A percentile compares a stretch with the other conserved stretches of the same genome.
Conservation (phyloP, 2,113 vertebrate species). For the Rostratula benghalensis region DNA sequence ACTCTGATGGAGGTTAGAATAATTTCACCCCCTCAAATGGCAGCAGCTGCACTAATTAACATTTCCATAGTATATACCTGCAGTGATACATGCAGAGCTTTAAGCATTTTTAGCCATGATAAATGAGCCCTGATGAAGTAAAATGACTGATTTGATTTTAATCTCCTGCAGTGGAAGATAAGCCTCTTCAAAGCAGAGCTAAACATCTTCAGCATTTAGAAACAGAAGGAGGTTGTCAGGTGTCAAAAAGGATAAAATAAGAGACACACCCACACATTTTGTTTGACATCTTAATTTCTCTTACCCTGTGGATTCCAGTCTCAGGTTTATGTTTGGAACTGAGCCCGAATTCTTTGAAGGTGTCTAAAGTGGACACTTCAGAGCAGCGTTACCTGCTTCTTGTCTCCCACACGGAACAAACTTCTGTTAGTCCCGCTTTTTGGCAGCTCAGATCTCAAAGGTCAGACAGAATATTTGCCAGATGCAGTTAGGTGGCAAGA, state of each 20-base stretch:
- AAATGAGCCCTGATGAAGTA: neutral
- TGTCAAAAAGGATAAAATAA: neutral
- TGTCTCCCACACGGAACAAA: neutral
- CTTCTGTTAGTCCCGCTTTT: neutral
- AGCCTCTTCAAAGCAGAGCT: neutral
- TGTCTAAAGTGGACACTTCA: neutral
- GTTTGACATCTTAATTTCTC: neutral
- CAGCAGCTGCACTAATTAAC: neutral
- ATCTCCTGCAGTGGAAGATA: neutral
- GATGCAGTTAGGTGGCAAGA: neutral
- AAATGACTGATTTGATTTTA: neutral
- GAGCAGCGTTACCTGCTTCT: neutral
- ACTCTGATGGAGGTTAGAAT: neutral
- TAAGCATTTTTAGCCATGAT: neutral
- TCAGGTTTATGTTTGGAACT: neutral
- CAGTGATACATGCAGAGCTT: neutral
- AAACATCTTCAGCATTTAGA: neutral
- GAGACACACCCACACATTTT: fast-evolving
- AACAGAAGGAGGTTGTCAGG: neutral
- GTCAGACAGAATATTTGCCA: neutral
- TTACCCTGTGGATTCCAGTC: neutral
- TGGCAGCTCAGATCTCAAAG: neutral
- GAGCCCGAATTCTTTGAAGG: neutral
- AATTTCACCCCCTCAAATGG: neutral
- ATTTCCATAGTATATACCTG: neutral